A percentile compares a stretch with the other conserved stretches of the same genome.
Evolutionary conservation across 2,797 vertebrate species (phyloP).

Genomic region (Fistularia commersonii): DNA sequence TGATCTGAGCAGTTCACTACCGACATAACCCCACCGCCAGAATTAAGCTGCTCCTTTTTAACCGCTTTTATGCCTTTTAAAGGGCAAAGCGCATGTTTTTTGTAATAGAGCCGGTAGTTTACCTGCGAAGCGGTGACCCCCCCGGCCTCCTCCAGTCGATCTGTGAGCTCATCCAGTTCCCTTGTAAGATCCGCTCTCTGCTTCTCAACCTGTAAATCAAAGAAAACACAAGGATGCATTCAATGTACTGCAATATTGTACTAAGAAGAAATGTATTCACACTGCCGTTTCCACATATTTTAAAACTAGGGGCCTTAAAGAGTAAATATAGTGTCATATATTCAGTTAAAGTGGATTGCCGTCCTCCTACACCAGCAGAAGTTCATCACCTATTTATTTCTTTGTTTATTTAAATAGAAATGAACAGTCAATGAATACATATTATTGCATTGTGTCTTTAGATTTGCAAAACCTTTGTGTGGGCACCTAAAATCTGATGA

Average conservation of each 20-base stretch:
- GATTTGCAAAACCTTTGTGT: too few relatives aligned
- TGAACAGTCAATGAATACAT: too few relatives aligned
- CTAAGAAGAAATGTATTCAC: not conserved
- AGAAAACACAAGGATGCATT: not conserved
- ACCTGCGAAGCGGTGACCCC: constrained; percentile 80
- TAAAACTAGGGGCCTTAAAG: too few relatives aligned
- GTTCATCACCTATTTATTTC: too few relatives aligned
- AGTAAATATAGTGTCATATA: not conserved
- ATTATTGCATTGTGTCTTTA: too few relatives aligned
- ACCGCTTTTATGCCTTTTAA: too few relatives aligned
- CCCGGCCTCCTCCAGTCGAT: constrained; percentile 81
- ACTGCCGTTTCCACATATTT: not conserved
- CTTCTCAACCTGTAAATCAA: constrained; percentile 76
- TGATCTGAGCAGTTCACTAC: too few relatives aligned
- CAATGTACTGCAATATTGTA: not conserved
- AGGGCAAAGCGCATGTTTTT: not conserved
- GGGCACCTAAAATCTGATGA: too few relatives aligned
- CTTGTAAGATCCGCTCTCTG: constrained; percentile 77
- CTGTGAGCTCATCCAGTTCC: constrained; percentile 81
- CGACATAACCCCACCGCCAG: too few relatives aligned
- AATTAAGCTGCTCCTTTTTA: too few relatives aligned
- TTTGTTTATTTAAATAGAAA: too few relatives aligned
- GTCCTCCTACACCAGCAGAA: too few relatives aligned
- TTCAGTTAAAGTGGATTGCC: not conserved
- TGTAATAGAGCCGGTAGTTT: not conserved